phyloP scores from a whole-genome alignment of 2,113 vertebrate species.

The Calidris pygmaea region DNA sequence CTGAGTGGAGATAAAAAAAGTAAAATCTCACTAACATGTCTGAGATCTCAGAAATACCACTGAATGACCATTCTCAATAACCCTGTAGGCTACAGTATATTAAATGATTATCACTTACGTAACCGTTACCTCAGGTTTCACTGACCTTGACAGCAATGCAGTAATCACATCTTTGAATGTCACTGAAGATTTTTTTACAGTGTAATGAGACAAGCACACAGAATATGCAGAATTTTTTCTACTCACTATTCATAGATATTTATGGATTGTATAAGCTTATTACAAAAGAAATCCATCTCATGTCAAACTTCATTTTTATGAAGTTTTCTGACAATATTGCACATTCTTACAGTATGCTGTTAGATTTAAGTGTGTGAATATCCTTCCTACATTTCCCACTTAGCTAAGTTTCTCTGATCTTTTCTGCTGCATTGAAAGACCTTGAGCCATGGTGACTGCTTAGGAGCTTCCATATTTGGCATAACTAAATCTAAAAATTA shows the following conservation, averaged over 20 bases:
- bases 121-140: slow-evolving; percentile 34
- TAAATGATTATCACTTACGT: slow-evolving; percentile 16
- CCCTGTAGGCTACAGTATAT: neutral
- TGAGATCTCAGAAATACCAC: neutral
- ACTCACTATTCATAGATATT: neutral
- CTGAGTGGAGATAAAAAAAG: neutral
- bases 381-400: neutral
- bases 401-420: neutral
- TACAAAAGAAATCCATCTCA: slow-evolving; percentile 12
- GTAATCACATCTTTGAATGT: slow-evolving; percentile 11
- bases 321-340: neutral
- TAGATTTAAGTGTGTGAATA: neutral
- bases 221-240: neutral
- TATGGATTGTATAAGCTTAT: neutral
- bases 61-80: neutral
- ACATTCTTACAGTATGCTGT: neutral
- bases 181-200: neutral
- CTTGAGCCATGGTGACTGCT: neutral
- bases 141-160: slow-evolving; percentile 11
- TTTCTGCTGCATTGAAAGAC: neutral
- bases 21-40: neutral
- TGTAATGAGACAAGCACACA: neutral
- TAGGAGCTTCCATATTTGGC: neutral
- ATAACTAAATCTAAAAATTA: neutral
- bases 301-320: neutral